phyloP scores from a whole-genome alignment of 1,140 invertebrate species.

The Lamellibrachia luymesi region DNA sequence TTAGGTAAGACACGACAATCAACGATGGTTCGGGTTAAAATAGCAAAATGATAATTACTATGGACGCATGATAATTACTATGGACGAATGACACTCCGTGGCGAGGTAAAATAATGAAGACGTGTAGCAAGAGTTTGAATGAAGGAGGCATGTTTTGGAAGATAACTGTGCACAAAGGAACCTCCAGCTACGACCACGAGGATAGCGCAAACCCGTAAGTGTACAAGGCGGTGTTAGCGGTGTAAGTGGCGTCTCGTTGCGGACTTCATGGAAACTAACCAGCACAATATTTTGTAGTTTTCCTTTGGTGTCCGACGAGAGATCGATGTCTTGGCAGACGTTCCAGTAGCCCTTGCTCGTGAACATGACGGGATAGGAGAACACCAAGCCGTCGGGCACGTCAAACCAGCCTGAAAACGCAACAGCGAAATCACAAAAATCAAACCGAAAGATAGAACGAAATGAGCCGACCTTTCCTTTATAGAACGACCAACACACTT shows the following conservation, averaged over 20 bases:
- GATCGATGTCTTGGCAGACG: constrained; percentile 48
- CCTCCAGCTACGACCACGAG: too few relatives aligned
- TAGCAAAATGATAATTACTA: neutral
- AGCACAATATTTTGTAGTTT: constrained; percentile 29
- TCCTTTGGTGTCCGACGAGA: constrained; percentile 41
- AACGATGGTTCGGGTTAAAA: neutral
- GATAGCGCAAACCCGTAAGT: too few relatives aligned
- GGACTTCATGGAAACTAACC: neutral
- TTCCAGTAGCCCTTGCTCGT: constrained; percentile 47
- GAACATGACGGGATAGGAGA: constrained; percentile 50
- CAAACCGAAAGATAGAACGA: neutral
- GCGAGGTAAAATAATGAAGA: too few relatives aligned
- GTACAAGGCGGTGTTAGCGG: too few relatives aligned
- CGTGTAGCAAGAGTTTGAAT: too few relatives aligned
- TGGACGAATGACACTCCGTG: too few relatives aligned
- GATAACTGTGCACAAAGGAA: too few relatives aligned
- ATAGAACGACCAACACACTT: too few relatives aligned
- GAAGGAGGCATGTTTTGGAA: too few relatives aligned
- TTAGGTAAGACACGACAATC: neutral
- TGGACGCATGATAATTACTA: too few relatives aligned
- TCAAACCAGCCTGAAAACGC: constrained; percentile 49
- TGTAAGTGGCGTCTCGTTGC: neutral
- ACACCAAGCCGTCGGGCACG: constrained; percentile 50
- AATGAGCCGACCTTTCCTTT: neutral
- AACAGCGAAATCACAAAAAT: neutral